Evolutionary conservation across 2,113 vertebrate genomes (phyloP), one percentile per base, ranked within the genome.

Genomic region (Tragelaphus imberbis): DNA sequence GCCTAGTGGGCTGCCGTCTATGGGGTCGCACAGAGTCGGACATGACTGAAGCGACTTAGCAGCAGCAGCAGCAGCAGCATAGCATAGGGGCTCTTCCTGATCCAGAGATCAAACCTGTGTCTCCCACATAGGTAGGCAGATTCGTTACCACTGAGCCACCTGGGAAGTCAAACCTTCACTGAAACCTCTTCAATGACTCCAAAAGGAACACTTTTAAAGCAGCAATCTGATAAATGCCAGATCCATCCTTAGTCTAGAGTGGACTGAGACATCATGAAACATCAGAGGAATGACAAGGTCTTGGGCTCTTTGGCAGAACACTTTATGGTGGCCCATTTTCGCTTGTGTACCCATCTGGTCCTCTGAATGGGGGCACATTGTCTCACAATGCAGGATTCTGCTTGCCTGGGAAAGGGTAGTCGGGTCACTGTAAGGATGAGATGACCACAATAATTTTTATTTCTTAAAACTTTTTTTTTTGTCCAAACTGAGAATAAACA

Each of bases 401-500:
- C 33, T 95, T 44, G 14, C 30, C 79, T 53, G 17, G 40, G 77
- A 84, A 33, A 71, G n/a, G 59, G 17, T 53, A 56, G 44, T 95
- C 33, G 30, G 21, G 81, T 55, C 30, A 44, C 25, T 85, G 12
- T 30, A 81, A 93, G 71, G 11, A 68, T 75, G 47, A n/a, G 21
- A 92, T 86, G 84, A 65, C 7, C 51, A 28, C 36, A 79, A 47
- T 81, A 95, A 23, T 87, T 89, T 94, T 90, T 36, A 59, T 92
- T 96, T 80, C n/a, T 11, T 68, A 71, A 23, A 90, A 11, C 17
- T 65, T 75, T 96, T 55, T n/a, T 96, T 84, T 16, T 75, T 84
- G 14, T 30, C 55, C 55, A 93, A 93, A 58, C 28, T 63, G 71
- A 56, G 85, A 96, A 97, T 55, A 84, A 94, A 93, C n/a, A 93